These are phyloP conservation scores for Gonioctena quinquepunctata DNA, from an alignment of 1,140 invertebrate genomes.

Conservation along the genomic window DNA sequence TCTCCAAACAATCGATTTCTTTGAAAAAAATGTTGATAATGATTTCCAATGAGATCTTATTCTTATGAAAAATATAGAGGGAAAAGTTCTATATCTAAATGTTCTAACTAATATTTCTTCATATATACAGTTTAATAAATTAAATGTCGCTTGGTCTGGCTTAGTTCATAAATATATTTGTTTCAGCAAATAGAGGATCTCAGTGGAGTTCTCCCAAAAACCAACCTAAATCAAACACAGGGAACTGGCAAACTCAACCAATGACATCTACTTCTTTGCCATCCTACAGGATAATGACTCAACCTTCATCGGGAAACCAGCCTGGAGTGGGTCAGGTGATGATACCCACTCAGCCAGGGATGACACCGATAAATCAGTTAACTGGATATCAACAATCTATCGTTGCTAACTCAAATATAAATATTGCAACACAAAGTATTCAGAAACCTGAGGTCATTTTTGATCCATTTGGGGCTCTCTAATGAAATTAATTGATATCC, in stretches of 20 bases:
- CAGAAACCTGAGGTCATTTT: conserved; percentile 46
- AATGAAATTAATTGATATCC: conserved; percentile 27
- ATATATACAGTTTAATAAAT: too few species aligned
- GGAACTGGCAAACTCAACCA: conserved; percentile 78
- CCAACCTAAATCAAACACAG: conserved; percentile 67
- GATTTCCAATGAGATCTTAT: too few species aligned
- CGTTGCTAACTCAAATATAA: conserved; percentile 44
- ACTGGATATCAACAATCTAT: conserved; percentile 32
- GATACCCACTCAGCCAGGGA: conserved; percentile 7
- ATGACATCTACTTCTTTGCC: conserved; percentile 66
- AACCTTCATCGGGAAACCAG: conserved; percentile 69
- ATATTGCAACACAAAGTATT: conserved; percentile 23
- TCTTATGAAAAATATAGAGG: too few species aligned
- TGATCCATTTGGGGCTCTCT: conserved; percentile 54
- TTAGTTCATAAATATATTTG: too few species aligned
- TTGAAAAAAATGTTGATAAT: too few species aligned
- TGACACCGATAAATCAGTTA: conserved; percentile 26
- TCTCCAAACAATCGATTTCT: too few species aligned
- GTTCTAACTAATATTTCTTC: too few species aligned
- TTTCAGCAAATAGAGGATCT: conserved; percentile 51
- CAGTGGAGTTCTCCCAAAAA: conserved; percentile 89
- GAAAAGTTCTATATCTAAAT: too few species aligned
- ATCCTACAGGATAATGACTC: conserved; percentile 77
- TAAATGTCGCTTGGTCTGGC: too few species aligned
- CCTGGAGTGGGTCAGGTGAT: conserved; percentile 62